These are phyloP conservation scores for Chaunax sp. DNA, from an alignment of 2,797 vertebrate genomes.

Conservation along the genomic window DNA sequence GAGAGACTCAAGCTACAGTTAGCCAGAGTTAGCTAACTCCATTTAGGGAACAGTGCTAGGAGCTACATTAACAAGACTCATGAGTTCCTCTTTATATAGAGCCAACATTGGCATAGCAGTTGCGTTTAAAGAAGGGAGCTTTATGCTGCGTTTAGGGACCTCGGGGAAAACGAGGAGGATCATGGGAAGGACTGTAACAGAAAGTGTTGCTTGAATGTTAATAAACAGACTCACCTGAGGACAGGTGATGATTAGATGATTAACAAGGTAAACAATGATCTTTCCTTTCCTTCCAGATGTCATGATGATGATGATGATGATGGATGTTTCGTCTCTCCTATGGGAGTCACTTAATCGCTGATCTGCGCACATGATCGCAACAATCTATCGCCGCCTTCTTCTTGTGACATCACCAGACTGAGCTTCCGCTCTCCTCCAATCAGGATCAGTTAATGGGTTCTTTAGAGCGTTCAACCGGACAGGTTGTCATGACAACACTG, in stretches of 20 bases:
- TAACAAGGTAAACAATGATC: background rate
- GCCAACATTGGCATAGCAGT: no score
- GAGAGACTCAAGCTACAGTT: no score
- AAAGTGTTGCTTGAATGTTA: background rate
- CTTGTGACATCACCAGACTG: constrained; percentile 39
- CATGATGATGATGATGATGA: constrained; percentile 20
- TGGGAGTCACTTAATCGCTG: constrained; percentile 63
- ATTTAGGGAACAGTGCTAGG: no score
- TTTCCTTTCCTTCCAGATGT: constrained; percentile 72
- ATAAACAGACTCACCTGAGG: no score
- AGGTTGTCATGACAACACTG: background rate
- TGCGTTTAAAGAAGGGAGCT: no score
- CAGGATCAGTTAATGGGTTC: constrained; percentile 9
- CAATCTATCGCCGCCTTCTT: constrained; percentile 15
- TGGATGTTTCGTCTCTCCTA: constrained; percentile 19
- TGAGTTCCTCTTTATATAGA: no score
- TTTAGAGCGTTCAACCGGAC: background rate
- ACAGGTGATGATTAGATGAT: background rate
- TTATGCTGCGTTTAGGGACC: no score
- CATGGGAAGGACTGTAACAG: no score
- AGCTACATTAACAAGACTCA: no score
- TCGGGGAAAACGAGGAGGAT: no score
- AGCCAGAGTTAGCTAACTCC: no score
- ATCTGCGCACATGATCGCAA: constrained; percentile 54
- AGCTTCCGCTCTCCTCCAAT: constrained; percentile 32